Evolutionary conservation across 2,113 vertebrate species (phyloP).

Genomic region (Salvelinus namaycush): DNA sequence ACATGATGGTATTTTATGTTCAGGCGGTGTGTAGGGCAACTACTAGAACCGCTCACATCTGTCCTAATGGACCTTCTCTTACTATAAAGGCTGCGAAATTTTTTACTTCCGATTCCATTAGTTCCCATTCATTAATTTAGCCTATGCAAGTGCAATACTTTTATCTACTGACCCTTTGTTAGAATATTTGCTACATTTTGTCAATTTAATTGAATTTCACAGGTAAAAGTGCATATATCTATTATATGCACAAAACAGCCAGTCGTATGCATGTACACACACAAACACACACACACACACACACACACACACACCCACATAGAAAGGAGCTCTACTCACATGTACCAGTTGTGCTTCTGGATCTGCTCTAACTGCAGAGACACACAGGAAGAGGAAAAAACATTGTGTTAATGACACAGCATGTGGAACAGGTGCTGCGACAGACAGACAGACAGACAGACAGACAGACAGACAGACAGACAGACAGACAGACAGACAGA

Average conservation of each 20-base stretch:
- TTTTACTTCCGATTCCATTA: neutral
- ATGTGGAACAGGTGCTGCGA: no score
- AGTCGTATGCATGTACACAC: no score
- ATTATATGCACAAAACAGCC: no score
- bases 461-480: no score
- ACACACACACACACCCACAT: neutral
- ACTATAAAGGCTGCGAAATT: neutral
- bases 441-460: no score
- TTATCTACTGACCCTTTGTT: neutral
- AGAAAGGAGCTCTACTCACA: slow-evolving; percentile 84
- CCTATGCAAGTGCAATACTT: slow-evolving; percentile 12
- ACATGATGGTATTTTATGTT: neutral
- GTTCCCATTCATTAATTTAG: neutral
- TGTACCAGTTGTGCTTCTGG: slow-evolving; percentile 99
- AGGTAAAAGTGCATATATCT: no score
- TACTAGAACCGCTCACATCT: neutral
- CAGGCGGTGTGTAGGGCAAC: neutral
- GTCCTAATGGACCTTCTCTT: slow-evolving; percentile 27
- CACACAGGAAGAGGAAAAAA: slow-evolving; percentile 36
- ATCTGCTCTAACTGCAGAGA: slow-evolving; percentile 94
- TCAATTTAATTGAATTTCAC: no score
- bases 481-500: no score
- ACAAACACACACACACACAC: neutral
- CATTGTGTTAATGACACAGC: no score
- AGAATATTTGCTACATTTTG: no score